Conservation (phyloP, 2,113 vertebrate genomes). For the Copsychus sechellarum region DNA sequence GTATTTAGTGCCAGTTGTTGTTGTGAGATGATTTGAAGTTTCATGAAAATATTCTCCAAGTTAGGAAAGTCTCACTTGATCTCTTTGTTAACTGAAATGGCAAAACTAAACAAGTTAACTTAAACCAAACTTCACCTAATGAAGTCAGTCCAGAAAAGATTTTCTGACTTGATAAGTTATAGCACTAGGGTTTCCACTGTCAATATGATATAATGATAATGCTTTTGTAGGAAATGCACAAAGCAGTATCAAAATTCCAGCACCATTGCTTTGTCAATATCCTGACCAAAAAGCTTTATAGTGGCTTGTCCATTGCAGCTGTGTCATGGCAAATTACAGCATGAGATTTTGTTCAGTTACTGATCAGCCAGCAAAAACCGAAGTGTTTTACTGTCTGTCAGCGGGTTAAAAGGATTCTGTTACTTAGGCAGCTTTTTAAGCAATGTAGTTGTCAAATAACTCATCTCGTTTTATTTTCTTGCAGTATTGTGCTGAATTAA, state of each 20-base stretch:
- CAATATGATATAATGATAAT: background rate
- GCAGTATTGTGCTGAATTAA: background rate
- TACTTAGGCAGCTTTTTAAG: slow-evolving; percentile 26
- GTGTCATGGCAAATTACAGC: background rate
- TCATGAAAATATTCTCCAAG: background rate
- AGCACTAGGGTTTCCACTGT: background rate
- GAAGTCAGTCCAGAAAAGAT: background rate
- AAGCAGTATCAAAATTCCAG: background rate
- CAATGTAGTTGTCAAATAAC: background rate
- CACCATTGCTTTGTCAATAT: background rate
- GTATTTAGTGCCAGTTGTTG: background rate
- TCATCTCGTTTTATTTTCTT: background rate
- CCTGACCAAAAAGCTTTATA: background rate
- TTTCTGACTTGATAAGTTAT: background rate
- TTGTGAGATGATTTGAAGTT: background rate
- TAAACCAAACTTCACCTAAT: background rate
- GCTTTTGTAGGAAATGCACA: background rate
- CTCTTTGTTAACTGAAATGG: background rate
- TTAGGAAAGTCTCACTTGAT: background rate
- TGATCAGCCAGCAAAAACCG: background rate
- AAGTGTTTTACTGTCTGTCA: background rate
- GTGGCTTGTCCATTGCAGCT: background rate
- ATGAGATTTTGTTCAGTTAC: background rate
- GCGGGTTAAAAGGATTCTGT: background rate
- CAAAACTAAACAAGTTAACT: background rate